A percentile compares a stretch with the other conserved stretches of the same genome.
Evolutionary conservation across 2,888 invertebrate genomes (phyloP).

Genomic region (Troilus luridus): DNA sequence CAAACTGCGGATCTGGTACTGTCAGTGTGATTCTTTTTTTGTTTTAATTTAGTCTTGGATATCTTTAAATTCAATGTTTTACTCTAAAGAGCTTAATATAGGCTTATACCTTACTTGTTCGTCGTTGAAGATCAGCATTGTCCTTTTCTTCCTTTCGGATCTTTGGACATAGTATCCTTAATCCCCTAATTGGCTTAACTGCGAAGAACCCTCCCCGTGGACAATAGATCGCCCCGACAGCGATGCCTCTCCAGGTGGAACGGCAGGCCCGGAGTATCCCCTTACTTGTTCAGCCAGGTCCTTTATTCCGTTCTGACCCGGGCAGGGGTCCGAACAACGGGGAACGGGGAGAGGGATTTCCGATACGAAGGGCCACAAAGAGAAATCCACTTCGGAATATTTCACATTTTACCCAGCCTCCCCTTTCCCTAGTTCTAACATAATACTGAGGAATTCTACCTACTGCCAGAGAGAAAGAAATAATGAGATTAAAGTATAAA

Average conservation of each 20-base stretch:
- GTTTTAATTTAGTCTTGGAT: no score
- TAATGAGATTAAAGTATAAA: neutral
- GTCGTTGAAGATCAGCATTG: neutral
- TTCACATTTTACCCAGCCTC: neutral
- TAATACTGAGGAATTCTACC: neutral
- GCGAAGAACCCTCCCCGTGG: neutral
- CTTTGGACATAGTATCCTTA: neutral
- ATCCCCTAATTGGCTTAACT: neutral
- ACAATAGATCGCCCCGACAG: neutral
- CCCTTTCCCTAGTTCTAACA: neutral
- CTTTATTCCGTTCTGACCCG: neutral
- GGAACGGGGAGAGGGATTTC: neutral
- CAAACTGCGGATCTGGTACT: no score
- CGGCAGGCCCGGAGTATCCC: neutral
- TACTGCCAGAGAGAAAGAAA: neutral
- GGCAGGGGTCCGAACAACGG: neutral
- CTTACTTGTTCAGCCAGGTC: neutral
- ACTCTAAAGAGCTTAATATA: no score
- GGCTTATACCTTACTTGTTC: no score
- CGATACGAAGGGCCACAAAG: neutral
- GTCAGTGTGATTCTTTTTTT: no score
- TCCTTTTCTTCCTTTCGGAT: neutral
- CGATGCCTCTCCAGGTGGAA: neutral
- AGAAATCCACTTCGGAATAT: neutral
- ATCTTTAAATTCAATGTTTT: no score